Evolutionary conservation across 1,140 invertebrate species (phyloP), one percentile per base, ranked within the genome.

Genomic region (Apis cerana): DNA sequence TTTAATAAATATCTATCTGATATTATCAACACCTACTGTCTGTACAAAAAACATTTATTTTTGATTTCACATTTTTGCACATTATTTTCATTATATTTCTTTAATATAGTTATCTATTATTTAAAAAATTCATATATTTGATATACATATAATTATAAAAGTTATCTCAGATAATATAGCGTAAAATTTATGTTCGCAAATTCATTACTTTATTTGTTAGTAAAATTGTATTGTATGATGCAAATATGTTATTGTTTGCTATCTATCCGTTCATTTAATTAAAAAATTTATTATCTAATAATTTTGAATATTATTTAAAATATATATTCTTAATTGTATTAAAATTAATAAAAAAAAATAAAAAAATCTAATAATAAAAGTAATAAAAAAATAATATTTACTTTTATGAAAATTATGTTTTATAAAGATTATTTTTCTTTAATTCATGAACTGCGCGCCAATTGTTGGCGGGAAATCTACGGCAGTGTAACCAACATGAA

Each of bases 401-500:
- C 33, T 58, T 15, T 9, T 19, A 21, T 8, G 13, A 33, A 27
- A 56, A 27, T 21, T 21, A 19, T 17, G 23, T 61, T 50, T 43
- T 2, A 2, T 5, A 13, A 19, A 48, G 17, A 62, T 62, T 5
- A 2, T 23, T 43, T 43, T 43, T 43, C 33, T 43, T 33, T 43
- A 43, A 43, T 43, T 5, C 5, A 43, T 43, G 33, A 62, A 80
- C 2, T 27, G 4, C 23, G 77, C 54, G 67, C 21, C 17, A n/a
- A n/a, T 3, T 19, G 1, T 27, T 71, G 58, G 77, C 77, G 77
- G 54, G 67, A 79, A 67, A 61, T 10, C 3, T 17, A 7, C 3
- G 10, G 7, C 77, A 80, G 48, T 52, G 17, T 4, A 9, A 23
- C 58, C 77, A 80, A 80, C 77, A 0, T 62, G 43, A 71, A 74